phyloP scores from a whole-genome alignment of 2,113 vertebrate species.

The Cercocebus atys region DNA sequence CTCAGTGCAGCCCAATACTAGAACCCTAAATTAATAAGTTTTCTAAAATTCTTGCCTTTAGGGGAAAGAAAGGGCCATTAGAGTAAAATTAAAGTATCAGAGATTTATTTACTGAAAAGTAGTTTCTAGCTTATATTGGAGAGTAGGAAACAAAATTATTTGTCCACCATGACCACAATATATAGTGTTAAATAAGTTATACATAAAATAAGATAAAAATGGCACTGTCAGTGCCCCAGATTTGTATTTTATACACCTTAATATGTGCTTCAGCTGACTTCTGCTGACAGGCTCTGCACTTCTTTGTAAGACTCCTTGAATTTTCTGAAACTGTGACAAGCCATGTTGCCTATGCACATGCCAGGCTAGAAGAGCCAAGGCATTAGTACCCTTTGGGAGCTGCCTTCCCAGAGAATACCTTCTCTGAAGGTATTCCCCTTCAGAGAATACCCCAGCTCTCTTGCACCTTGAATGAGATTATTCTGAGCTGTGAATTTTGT shows the following conservation, averaged over 20 bases:
- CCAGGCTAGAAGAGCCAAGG: neutral
- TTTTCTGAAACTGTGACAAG: neutral
- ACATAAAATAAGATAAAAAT: neutral
- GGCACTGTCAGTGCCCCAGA: neutral
- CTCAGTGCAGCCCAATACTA: neutral
- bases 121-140: neutral
- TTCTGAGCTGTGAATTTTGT: neutral
- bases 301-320: neutral
- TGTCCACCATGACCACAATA: neutral
- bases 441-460: neutral
- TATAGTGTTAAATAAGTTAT: neutral
- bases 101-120: neutral
- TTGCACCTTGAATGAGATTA: neutral
- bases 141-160: neutral
- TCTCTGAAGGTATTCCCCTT: neutral
- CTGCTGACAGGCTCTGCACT: neutral
- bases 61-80: neutral
- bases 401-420: neutral
- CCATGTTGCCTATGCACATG: neutral
- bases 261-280: neutral
- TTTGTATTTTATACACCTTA: neutral
- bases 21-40: neutral
- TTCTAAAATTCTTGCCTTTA: slow-evolving; percentile 13
- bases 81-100: neutral
- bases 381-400: neutral